A percentile compares a stretch with the other conserved stretches of the same genome.
Conservation (phyloP, 2,113 vertebrate species). For the Brachypodius melanocephalos region DNA sequence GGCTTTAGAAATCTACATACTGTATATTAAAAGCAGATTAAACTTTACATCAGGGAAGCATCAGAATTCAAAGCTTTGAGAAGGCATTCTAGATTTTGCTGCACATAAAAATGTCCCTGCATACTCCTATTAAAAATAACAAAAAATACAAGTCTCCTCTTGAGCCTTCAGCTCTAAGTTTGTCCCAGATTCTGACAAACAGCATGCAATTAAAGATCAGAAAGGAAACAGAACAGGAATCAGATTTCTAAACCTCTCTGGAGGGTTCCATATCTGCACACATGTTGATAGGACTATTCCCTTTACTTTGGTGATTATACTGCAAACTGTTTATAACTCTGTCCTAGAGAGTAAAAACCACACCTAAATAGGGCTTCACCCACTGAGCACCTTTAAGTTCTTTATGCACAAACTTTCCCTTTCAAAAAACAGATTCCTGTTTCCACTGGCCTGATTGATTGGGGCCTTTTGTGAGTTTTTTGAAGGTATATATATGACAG, state of each 20-base stretch:
- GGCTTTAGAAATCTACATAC: neutral
- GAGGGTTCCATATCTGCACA: neutral
- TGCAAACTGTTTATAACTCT: neutral
- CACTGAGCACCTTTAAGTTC: neutral
- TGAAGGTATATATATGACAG: neutral
- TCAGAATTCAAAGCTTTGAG: neutral
- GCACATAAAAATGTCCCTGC: neutral
- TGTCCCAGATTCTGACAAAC: slow-evolving; percentile 1
- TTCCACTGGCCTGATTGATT: neutral
- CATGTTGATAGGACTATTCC: neutral
- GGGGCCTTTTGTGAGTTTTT: neutral
- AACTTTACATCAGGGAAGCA: neutral
- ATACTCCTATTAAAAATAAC: neutral
- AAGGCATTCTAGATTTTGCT: neutral
- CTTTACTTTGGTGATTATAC: neutral
- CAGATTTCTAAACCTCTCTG: neutral
- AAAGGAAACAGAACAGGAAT: neutral
- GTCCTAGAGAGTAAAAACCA: neutral
- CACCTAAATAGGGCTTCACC: neutral
- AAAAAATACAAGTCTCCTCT: neutral
- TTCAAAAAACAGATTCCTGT: neutral
- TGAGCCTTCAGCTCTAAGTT: neutral
- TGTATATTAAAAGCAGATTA: neutral
- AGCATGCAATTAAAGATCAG: neutral
- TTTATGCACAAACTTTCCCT: neutral